These are phyloP conservation scores for Urechis unicinctus DNA, from an alignment of 2,888 invertebrate genomes.

Conservation along the genomic window DNA sequence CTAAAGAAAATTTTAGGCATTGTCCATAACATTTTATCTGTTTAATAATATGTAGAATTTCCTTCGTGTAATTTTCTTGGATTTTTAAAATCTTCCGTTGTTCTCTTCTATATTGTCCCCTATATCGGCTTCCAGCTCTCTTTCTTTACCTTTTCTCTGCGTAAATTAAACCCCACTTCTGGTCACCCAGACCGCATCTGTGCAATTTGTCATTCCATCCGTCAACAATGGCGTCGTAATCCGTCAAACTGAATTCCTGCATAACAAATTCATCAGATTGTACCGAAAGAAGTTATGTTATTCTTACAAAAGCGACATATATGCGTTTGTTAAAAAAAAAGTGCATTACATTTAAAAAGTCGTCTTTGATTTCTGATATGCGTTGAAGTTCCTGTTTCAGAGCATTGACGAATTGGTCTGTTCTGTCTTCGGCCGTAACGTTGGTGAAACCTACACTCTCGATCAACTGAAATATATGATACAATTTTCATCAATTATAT, in stretches of 20 bases:
- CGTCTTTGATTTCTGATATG: conserved; percentile 49
- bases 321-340: no score
- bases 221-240: conserved; percentile 53
- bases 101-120: no score
- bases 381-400: conserved; percentile 52
- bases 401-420: conserved; percentile 53
- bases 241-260: conserved; percentile 53
- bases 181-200: conserved; percentile 31
- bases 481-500: not conserved
- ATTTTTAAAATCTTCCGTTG: no score
- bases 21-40: no score
- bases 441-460: conserved; percentile 53
- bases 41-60: no score
- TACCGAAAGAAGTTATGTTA: no score
- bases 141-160: conserved; percentile 33
- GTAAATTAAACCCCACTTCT: conserved; percentile 42
- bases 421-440: conserved; percentile 54
- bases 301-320: no score
- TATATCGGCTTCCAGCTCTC: no score
- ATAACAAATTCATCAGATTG: no score
- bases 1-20: no score
- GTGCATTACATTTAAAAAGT: conserved; percentile 49
- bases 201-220: conserved; percentile 48
- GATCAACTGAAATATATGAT: conserved; percentile 47
- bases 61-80: no score